Base-by-base conservation (phyloP, 2,113 vertebrate genomes). In the Sprattus sprattus region DNA sequence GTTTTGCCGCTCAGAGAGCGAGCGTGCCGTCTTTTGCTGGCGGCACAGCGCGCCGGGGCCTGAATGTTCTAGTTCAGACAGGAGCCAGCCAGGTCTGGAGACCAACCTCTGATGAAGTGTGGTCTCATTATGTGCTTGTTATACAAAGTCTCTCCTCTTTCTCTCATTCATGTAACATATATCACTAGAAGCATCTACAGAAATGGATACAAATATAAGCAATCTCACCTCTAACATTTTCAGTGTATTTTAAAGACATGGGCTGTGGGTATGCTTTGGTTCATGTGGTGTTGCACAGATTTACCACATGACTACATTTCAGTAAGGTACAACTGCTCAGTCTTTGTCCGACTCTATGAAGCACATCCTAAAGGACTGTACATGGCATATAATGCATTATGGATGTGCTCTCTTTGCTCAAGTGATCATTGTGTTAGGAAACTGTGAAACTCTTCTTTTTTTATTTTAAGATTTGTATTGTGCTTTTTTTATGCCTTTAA, bases 21-120 rank as follows among this genome's bases (percentile, higher is more conserved):
- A n/a, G 49, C 25, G 39, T 3, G 80, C 49, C 25, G 83, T 82
- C 81, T 83, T 78, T 85, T 83, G 89, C 86, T 87, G 84, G 85
- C 16, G 78, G 82, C 71, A 78, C 32, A 39, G 67, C 25, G 13
- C n/a, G 44, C 39, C 57, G 52, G 47, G 32, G 85, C 75, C 83
- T 84, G 85, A 83, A 82, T 67, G 85, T 39, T 85, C 83, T 81
- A 60, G 45, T 64, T 85, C 28, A 87, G 82, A 82, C 49, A 6
- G 20, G 86, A 81, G 50, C 57, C 82, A 60, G 7, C 15, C 25
- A 45, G 85, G 71, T 84, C 82, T 80, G 81, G 71, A 54, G 25
- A 28, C 50, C 57, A 64, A 57, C 67, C 84, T 86, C 83, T 54
- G 60, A 81, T 85, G 81, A 49, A 25, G 81, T 80, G 60, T 78